Base-by-base conservation (phyloP, 2,113 vertebrate species). In the Acanthisitta chloris region DNA sequence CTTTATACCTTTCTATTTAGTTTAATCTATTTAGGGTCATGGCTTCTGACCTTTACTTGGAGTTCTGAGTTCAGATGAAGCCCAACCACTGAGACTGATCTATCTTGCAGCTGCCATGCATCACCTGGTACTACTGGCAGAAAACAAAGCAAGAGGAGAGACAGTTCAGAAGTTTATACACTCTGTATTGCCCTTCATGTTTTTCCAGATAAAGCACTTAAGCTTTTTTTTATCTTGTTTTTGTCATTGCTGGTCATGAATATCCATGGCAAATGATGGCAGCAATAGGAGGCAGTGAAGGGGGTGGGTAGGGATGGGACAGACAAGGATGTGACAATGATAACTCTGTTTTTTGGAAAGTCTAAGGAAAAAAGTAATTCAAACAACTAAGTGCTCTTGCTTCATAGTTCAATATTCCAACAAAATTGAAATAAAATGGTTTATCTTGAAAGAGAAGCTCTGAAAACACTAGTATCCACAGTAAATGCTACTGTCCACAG, bases 21-120 rank as follows among this genome's bases (percentile, higher is more conserved):
- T 74, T 92, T 91, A 81, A 84, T 87, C 52, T 67, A 29, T 59
- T 76, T 91, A 64, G 65, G 58, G 77, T 84, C 83, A 78, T 33
- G 57, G 19, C 34, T 93, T n/a, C 17, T 88, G 83, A 94, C 82
- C 83, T 91, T 88, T 80, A 62, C 51, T 88, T 88, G 58, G 64
- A 62, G 24, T 78, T 87, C 46, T 71, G 67, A 71, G 79, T 28
- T 94, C 42, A 78, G 42, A 78, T 74, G 59, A 88, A 90, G 38
- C 64, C 20, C 34, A 86, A 55, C 88, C 43, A 51, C 34, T 61
- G 64, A 70, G 82, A 34, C 18, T 54, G 67, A 73, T 62, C 33
- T 81, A 38, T 81, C 72, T 40, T 78, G 64, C 59, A 93, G 69
- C 55, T 94, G 80, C 72, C 14, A 12, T 73, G 34, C 31, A 52